A percentile compares a stretch with the other conserved stretches of the same genome.
phyloP scores from a whole-genome alignment of 1,140 invertebrate genomes.

The Anastrepha ludens region DNA sequence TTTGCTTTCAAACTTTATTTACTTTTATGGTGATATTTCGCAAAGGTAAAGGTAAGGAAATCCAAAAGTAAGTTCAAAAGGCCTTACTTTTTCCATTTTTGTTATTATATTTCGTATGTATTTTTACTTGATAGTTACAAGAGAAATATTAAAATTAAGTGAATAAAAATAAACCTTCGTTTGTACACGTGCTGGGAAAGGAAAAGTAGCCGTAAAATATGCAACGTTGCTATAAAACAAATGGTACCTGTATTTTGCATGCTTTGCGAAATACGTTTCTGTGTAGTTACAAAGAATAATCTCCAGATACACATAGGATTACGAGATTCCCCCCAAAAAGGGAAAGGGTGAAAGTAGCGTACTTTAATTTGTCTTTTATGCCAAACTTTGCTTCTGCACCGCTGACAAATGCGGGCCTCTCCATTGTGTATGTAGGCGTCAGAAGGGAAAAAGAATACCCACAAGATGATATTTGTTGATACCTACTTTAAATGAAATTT shows the following conservation, averaged over 20 bases:
- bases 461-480: too few species aligned
- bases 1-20: conserved; percentile 1
- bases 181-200: too few species aligned
- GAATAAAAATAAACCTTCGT: background rate
- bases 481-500: background rate
- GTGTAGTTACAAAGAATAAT: background rate
- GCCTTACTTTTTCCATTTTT: background rate
- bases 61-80: conserved; percentile 1
- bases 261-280: background rate
- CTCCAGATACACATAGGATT: background rate
- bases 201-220: background rate
- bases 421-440: too few species aligned
- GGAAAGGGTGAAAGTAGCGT: background rate
- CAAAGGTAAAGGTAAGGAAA: background rate
- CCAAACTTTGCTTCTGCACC: background rate
- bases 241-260: background rate
- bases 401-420: too few species aligned
- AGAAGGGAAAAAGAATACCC: too few species aligned
- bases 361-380: conserved; percentile 13
- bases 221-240: background rate
- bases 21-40: conserved; percentile 8
- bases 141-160: background rate
- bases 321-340: background rate
- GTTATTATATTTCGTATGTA: background rate
- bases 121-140: background rate